Evolutionary conservation across 30 jellyfish, hydroid and myxozoan species (phyloP), one percentile per base, ranked within the genome.

Genomic region (Hydractinia echinata): DNA sequence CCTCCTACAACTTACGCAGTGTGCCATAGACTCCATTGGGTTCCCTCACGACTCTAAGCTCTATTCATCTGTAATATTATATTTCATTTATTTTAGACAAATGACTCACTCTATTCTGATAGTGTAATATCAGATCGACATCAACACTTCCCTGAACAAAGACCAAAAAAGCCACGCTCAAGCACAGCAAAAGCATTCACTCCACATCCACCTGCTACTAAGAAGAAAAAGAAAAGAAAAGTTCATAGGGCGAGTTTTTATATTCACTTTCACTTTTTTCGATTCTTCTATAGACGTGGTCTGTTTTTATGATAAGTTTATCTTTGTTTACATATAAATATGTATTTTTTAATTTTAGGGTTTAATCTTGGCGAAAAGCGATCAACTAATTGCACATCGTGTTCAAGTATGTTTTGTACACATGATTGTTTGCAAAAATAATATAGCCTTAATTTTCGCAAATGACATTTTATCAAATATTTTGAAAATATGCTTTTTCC

Each of bases 181-280:
- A 64, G 39, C 19, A 51, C 74, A 11, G 69, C 69, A n/a, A 64
- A 13, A 16, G 15, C 74, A 7, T 49, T 21, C 51, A 10, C 95
- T 87, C 96, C 96, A 4, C 96, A 84, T 62, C 96, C 96, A 30
- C 96, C 96, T n/a, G 66, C 10, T 5, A 78, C 73, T 67, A 89
- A 79, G 81, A 89, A 72, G 44, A 69, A 66, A 62, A 71, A 71
- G 44, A 89, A 73, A 58, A 62, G 76, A 51, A 84, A 83, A 72
- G 68, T 76, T 14, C 95, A 79, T 81, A 78, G 96, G 73, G 96
- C 83, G 71, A 11, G 86, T 4, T 2, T 58, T 11, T n/a, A n/a
- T n/a, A n/a, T n/a, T 11, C 16, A 13, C 18, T 58, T 58, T 58
- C 69, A 11, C 18, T 13, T 58, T 58, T 58, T 58, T 16, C 15